These are phyloP conservation scores for Eptesicus fuscus DNA, from an alignment of 2,113 vertebrate genomes.

Conservation along the genomic window DNA sequence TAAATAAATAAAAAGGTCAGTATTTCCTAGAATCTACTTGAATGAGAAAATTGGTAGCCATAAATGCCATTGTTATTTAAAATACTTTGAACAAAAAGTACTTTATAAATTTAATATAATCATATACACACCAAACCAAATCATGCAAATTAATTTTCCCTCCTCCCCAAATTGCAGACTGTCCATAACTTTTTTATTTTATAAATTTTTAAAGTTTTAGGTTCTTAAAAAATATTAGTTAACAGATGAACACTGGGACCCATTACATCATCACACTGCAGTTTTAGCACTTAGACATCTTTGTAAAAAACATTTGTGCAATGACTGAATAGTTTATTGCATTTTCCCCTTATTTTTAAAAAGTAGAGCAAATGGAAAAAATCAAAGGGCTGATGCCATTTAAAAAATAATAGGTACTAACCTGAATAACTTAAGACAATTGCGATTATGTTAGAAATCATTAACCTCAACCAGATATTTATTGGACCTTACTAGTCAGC, in stretches of 20 bases:
- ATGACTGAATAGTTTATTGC: background rate
- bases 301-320: background rate
- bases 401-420: background rate
- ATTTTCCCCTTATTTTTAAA: background rate
- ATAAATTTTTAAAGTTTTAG: background rate
- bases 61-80: background rate
- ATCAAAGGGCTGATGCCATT: background rate
- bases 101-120: background rate
- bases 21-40: background rate
- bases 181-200: background rate
- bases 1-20: background rate
- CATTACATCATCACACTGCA: background rate
- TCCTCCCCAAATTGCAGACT: background rate
- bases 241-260: background rate
- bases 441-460: background rate
- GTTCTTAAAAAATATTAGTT: background rate
- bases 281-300: background rate
- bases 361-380: background rate
- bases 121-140: background rate
- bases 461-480: background rate
- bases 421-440: background rate
- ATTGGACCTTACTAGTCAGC: background rate
- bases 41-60: background rate
- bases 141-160: background rate
- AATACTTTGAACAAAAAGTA: background rate